These are phyloP conservation scores for Serrognathus titanus DNA, from an alignment of 2,888 invertebrate genomes.

Conservation along the genomic window DNA sequence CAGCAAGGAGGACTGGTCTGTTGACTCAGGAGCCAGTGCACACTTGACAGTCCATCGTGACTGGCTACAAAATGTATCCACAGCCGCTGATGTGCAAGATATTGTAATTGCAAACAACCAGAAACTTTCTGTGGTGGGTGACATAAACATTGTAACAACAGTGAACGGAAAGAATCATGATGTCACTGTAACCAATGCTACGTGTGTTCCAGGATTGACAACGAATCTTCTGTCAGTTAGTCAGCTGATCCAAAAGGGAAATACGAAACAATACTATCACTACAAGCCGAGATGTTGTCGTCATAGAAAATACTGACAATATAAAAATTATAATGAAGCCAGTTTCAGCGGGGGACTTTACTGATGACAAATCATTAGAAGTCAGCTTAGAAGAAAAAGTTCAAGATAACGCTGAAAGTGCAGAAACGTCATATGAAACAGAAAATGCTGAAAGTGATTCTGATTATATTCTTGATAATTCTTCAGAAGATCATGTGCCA, in stretches of 20 bases:
- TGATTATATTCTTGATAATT: not conserved
- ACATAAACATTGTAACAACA: too few species aligned
- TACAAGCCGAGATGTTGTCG: slow-evolving; percentile 14
- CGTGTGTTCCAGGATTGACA: slow-evolving; percentile 16
- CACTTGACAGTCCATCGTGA: too few species aligned
- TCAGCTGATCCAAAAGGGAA: too few species aligned
- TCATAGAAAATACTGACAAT: slow-evolving; percentile 3
- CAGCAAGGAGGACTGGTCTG: too few species aligned
- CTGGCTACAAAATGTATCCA: too few species aligned
- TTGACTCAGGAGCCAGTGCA: too few species aligned
- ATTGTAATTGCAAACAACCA: too few species aligned
- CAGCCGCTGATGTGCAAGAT: too few species aligned
- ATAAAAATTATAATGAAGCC: not conserved
- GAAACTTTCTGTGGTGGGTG: too few species aligned
- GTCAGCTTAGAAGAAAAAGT: not conserved
- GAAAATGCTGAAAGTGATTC: not conserved
- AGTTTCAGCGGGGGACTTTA: not conserved
- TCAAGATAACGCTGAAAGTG: not conserved
- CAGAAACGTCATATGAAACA: not conserved
- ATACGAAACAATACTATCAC: slow-evolving; percentile 11
- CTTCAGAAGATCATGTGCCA: not conserved
- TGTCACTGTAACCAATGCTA: too few species aligned
- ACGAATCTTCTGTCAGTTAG: too few species aligned
- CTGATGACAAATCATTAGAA: not conserved
- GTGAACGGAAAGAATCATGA: too few species aligned